These are phyloP conservation scores for Rissa tridactyla DNA, from an alignment of 2,113 vertebrate species.

Conservation along the genomic window DNA sequence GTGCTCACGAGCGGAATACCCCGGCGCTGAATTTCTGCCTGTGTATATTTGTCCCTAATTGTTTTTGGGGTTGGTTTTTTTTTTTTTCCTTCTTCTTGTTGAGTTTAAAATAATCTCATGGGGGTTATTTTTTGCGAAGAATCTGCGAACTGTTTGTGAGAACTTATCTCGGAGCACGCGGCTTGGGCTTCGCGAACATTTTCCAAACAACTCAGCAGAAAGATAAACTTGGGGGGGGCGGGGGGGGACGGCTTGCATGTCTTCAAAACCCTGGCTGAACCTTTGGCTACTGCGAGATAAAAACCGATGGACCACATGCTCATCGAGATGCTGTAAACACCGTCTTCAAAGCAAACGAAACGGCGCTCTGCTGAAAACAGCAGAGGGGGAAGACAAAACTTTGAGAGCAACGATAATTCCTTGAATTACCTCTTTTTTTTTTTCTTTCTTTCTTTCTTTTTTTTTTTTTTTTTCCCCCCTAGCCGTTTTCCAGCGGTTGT, in stretches of 20 bases:
- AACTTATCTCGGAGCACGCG: background rate
- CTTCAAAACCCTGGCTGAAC: background rate
- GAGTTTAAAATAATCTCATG: background rate
- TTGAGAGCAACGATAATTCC: background rate
- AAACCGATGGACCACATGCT: background rate
- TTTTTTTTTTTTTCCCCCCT: background rate
- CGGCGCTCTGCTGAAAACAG: background rate
- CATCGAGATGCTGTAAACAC: background rate
- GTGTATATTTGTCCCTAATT: background rate
- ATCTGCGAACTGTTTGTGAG: background rate
- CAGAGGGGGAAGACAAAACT: background rate
- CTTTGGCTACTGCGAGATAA: background rate
- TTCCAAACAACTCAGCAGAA: constrained; percentile 22
- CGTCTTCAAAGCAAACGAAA: background rate
- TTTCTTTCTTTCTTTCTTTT: background rate
- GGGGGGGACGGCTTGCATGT: background rate
- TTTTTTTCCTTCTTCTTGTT: background rate
- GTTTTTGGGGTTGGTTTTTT: background rate
- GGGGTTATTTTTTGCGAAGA: background rate
- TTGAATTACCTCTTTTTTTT: background rate
- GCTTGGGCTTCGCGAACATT: constrained; percentile 16
- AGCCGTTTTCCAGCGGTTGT: background rate
- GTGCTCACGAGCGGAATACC: background rate
- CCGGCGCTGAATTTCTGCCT: background rate
- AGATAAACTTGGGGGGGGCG: background rate